phyloP scores from a whole-genome alignment of 2,888 invertebrate species.

The Merodon equestris region DNA sequence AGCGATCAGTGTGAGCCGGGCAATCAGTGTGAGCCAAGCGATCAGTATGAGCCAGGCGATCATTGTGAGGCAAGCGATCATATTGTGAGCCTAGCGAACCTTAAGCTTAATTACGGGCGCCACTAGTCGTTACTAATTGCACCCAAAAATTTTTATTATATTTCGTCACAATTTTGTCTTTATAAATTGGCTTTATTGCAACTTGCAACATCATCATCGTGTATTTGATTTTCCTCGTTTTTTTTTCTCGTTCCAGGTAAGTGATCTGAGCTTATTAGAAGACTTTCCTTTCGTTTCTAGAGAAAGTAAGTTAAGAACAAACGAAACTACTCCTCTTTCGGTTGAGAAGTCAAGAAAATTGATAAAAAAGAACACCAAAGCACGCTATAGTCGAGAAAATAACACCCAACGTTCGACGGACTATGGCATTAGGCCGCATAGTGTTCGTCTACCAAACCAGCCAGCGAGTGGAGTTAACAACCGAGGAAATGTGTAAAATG shows the following conservation, averaged over 20 bases:
- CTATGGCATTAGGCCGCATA: too few relatives aligned
- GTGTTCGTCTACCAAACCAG: conserved; percentile 10
- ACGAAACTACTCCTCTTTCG: conserved; percentile 29
- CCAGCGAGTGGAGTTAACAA: conserved; percentile 35
- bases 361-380: conserved; percentile 11
- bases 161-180: neutral
- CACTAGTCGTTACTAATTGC: too few relatives aligned
- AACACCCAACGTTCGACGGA: neutral
- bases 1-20: too few relatives aligned
- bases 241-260: conserved; percentile 57
- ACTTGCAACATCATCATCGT: neutral
- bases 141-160: too few relatives aligned
- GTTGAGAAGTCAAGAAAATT: conserved; percentile 44
- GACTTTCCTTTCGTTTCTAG: conserved; percentile 43
- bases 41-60: too few relatives aligned
- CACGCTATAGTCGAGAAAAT: conserved; percentile 14
- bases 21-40: too few relatives aligned
- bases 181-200: neutral
- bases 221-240: neutral
- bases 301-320: conserved; percentile 49
- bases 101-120: too few relatives aligned
- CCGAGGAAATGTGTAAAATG: conserved; percentile 39
- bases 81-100: too few relatives aligned
- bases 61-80: too few relatives aligned
- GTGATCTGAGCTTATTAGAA: conserved; percentile 34